Evolutionary conservation across 2,797 vertebrate genomes (phyloP), one percentile per base, ranked within the genome.

Genomic region (Argentina silus): DNA sequence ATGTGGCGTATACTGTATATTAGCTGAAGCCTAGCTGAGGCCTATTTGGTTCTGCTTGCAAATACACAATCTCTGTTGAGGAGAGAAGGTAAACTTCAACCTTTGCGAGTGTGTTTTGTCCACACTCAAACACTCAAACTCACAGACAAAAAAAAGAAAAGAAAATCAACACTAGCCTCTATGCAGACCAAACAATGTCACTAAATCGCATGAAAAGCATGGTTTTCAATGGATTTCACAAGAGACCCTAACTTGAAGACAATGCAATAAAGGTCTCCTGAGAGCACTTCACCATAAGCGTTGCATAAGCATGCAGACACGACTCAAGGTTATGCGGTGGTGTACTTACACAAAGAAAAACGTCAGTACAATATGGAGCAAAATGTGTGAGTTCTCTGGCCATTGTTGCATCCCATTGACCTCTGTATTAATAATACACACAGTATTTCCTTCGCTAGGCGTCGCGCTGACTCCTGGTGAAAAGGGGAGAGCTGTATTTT

Each of bases 371-470:
- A 75, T 68, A 83, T 86, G 77, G 87, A 86, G 79, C 83, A 79
- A 73, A 90, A 87, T 91, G 81, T 83, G 78, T 80, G 82, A 85
- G 80, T 83, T 81, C 78, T 78, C 76, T 83, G 86, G 86, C 80
- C 80, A 85, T 84, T 80, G 73, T 83, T 87, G 86, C 81, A 73
- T 88, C 90, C 73, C 77, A 81, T 87, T 93, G 92, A 94, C 91
- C 91, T 78, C 77, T 55, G 74, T 88, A 93, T 94, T 91, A 93
- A 93, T 95, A 93, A 93, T 91, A 86, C 90, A 93, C 86, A 45
- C 44, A 87, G 84, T 86, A 79, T 87, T 86, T 86, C 82, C 81
- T 90, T 86, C 83, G 86, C 87, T 86, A 80, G 85, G 85, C 87
- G 81, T 90, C 87, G 88, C 84, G 84, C 55, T 87, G 86, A 89